These are phyloP conservation scores for Drepana arcuata DNA, from an alignment of 1,140 invertebrate genomes.

Conservation along the genomic window DNA sequence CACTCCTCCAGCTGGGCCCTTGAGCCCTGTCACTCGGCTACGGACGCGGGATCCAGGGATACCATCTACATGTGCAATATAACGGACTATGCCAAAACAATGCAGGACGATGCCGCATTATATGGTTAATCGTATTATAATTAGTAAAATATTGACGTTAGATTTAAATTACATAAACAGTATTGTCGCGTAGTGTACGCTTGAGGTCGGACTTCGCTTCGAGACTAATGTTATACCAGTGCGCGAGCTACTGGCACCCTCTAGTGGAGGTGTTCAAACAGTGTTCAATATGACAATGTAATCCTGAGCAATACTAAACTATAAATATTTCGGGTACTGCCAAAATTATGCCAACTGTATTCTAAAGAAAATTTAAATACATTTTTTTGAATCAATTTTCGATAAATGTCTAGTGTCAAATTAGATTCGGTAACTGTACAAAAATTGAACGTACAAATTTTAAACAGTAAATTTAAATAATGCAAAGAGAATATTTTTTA, in stretches of 20 bases:
- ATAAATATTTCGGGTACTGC: constrained; percentile 70
- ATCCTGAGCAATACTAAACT: constrained; percentile 70
- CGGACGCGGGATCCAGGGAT: constrained; percentile 31
- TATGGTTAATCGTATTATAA: constrained; percentile 64
- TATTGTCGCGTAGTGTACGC: constrained; percentile 58
- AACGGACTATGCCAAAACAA: constrained; percentile 59
- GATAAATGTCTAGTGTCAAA: constrained; percentile 68
- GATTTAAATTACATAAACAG: constrained; percentile 60
- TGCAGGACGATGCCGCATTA: constrained; percentile 47
- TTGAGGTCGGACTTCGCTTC: constrained; percentile 44
- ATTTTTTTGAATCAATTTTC: constrained; percentile 61
- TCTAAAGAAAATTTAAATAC: constrained; percentile 50
- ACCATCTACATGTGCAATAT: constrained; percentile 54
- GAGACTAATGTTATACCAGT: constrained; percentile 18
- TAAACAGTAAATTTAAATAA: constrained; percentile 56
- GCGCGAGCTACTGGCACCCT: constrained; percentile 25
- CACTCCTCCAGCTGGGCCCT: too few species aligned
- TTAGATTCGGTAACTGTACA: constrained; percentile 71
- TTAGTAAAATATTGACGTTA: constrained; percentile 68
- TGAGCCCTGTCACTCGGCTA: too few species aligned
- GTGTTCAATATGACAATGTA: constrained; percentile 70
- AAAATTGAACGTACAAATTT: constrained; percentile 68
- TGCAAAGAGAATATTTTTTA: constrained; percentile 68
- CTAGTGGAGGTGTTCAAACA: constrained; percentile 39
- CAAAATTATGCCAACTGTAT: constrained; percentile 69